These are phyloP conservation scores for Hydropsyche betteni DNA, from an alignment of 2,888 invertebrate species.

Conservation along the genomic window DNA sequence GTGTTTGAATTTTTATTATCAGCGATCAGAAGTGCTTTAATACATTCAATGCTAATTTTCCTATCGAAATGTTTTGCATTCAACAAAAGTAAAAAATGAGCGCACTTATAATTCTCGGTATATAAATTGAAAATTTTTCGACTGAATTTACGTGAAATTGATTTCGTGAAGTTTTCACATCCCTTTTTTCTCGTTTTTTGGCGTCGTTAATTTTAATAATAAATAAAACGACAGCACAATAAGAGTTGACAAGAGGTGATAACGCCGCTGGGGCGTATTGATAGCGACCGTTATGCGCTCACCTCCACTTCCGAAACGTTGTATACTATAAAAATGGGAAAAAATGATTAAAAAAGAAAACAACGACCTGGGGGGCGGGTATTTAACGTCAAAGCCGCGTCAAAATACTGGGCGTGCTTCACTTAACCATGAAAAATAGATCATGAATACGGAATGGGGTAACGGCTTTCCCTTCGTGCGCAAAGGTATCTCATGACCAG, in stretches of 20 bases:
- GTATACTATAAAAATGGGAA: neutral
- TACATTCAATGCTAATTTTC: too few relatives aligned
- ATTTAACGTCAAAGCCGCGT: constrained; percentile 36
- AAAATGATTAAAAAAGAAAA: constrained; percentile 28
- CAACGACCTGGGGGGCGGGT: neutral
- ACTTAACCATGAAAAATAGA: constrained; percentile 40
- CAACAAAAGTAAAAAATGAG: too few relatives aligned
- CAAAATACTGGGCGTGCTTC: constrained; percentile 37
- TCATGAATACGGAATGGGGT: constrained; percentile 34
- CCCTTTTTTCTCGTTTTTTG: neutral
- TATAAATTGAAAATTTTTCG: too few relatives aligned
- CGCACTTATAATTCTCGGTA: too few relatives aligned
- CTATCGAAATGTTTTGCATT: too few relatives aligned
- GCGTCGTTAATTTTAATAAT: constrained; percentile 50
- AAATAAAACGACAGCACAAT: constrained; percentile 47
- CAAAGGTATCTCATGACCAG: neutral
- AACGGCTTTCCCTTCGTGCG: neutral
- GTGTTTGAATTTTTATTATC: constrained; percentile 4
- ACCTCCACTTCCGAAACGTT: constrained; percentile 18
- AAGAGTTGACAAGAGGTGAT: constrained; percentile 49
- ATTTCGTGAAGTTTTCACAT: too few relatives aligned
- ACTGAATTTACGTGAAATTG: too few relatives aligned
- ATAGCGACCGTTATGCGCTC: constrained; percentile 18
- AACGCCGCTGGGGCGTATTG: constrained; percentile 38
- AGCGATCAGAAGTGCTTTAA: too few relatives aligned